phyloP scores from a whole-genome alignment of 2,113 vertebrate genomes.

The Engraulis encrasicolus region DNA sequence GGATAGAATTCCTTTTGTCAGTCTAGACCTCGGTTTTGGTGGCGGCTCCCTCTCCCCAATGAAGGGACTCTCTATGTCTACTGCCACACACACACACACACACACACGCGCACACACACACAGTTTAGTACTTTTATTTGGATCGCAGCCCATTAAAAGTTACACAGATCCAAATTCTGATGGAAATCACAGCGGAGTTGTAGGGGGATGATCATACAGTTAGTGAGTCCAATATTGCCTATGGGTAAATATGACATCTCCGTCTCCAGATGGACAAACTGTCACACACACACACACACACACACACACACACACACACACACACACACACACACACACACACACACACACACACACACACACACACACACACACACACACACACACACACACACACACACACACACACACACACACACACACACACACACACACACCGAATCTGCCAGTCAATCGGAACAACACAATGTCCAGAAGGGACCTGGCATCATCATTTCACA shows the following conservation, averaged over 20 bases:
- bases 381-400: not conserved
- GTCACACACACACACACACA: not conserved
- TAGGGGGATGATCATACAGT: too few relatives aligned
- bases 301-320: not conserved
- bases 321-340: not conserved
- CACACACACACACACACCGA: too few relatives aligned
- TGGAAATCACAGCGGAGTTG: too few relatives aligned
- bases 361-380: not conserved
- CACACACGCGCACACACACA: not conserved
- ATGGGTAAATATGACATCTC: too few relatives aligned
- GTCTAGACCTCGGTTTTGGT: not conserved
- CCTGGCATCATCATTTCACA: not conserved
- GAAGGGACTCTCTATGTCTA: not conserved
- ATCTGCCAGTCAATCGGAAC: not conserved
- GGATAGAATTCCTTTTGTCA: constrained; percentile 19
- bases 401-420: too few relatives aligned
- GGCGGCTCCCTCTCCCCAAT: not conserved
- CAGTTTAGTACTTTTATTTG: not conserved
- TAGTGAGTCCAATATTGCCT: too few relatives aligned
- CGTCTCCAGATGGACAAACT: too few relatives aligned
- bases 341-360: not conserved
- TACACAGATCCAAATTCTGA: too few relatives aligned
- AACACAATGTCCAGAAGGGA: not conserved
- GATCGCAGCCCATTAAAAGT: too few relatives aligned
- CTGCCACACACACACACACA: not conserved